Base-by-base conservation (phyloP, 2,888 invertebrate genomes). In the Abrostola triplasia region DNA sequence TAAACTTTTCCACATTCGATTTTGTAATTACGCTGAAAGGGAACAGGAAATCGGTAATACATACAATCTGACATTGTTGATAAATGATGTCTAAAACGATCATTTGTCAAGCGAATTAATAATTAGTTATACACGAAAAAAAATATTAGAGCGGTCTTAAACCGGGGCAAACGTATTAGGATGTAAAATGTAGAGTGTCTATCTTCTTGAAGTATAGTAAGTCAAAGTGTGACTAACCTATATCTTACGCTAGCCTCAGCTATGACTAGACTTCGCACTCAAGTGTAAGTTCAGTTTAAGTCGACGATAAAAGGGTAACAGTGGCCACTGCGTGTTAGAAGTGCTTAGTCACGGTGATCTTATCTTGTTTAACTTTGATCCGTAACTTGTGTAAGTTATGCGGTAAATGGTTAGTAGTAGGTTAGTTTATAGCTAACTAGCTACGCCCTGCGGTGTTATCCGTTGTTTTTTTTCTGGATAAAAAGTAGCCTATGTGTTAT, bases 1-100 rank as follows among this genome's bases (percentile, higher is more conserved):
- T 50, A 52, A 9, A 50, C 50, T 50, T 59, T 59, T 40, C 50
- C 37, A 55, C 11, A 50, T 73, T 47, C 49, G 37, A 24, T 36
- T 40, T 40, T 40, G 40, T 11, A 40, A 9, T 40, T 9, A 7
- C 40, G 11, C 9, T 5, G 0, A 40, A 11, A 40, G 40, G 10
- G 8, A 11, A 9, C 9, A 40, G 5, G 11, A 40, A 40, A 9
- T 40, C 5, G 10, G 40, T 40, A 24, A 24, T 24, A 24, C 24
- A 24, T 24, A 24, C 1, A 24, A 24, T 24, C 24, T 2, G 24
- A 24, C 24, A 24, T 2, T 24, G 24, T 24, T 24, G 24, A 24
- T 24, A 24, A 24, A 24, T 24, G 24, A 24, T 24, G 4, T 24
- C 6, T 24, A 47, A 8, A 47, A 8, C 8, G 2, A 44, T 24